A percentile compares a stretch with the other conserved stretches of the same genome.
These are phyloP conservation scores for Patiria pectinifera DNA, from an alignment of 53 echinoderm and acorn worm genomes.

Conservation along the genomic window DNA sequence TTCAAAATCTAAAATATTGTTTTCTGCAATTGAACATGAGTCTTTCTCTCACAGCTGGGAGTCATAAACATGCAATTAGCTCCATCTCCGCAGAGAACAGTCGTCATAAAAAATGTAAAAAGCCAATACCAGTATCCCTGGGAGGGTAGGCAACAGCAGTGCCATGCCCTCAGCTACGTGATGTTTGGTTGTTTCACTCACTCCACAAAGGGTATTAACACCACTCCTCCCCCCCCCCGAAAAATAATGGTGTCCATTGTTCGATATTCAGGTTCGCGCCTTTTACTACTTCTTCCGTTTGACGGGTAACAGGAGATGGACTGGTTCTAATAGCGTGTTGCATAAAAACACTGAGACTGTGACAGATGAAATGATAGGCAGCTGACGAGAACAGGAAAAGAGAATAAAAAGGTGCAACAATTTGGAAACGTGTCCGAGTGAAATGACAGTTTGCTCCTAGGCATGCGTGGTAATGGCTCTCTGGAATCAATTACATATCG, in stretches of 20 bases:
- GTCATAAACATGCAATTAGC: constrained; percentile 20
- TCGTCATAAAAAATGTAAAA: neutral
- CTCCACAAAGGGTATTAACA: neutral
- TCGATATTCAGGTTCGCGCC: neutral
- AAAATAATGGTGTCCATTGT: neutral
- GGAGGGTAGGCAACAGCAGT: neutral
- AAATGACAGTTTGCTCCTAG: constrained; percentile 14
- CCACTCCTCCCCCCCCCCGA: neutral
- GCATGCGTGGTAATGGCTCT: constrained; percentile 30
- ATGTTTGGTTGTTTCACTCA: neutral
- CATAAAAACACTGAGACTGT: neutral
- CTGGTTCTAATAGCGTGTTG: neutral
- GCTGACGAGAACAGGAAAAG: neutral
- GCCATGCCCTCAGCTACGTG: neutral
- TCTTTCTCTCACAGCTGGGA: neutral
- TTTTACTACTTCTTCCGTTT: neutral
- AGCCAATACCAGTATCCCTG: constrained; percentile 4
- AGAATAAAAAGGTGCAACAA: constrained; percentile 17
- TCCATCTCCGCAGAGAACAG: neutral
- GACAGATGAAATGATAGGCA: neutral
- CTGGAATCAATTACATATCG: constrained; percentile 62
- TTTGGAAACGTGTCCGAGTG: constrained; percentile 29
- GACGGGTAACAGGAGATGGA: neutral
- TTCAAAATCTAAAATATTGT: neutral
- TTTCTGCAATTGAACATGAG: neutral